phyloP scores from a whole-genome alignment of 2,888 invertebrate genomes.

The Melieria picta region DNA sequence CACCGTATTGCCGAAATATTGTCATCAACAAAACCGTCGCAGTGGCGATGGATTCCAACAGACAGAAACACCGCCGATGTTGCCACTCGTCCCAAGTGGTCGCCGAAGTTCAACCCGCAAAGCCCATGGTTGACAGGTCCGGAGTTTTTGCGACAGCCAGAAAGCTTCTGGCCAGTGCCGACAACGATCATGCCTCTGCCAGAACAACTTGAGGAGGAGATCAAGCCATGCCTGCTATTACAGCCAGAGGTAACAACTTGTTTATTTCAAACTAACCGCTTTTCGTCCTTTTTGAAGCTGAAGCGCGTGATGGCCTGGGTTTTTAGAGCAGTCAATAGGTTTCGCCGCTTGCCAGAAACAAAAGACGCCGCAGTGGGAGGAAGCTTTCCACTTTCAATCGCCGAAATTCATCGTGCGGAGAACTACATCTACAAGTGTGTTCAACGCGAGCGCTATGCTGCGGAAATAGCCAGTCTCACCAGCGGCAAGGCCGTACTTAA shows the following conservation, averaged over 20 bases:
- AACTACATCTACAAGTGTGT: no score
- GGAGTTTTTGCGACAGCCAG: constrained; percentile 22
- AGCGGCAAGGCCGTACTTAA: no score
- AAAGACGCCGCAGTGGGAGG: no score
- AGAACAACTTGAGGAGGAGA: no score
- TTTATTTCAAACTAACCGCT: constrained; percentile 6
- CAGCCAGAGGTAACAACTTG: constrained; percentile 15
- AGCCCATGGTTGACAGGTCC: constrained; percentile 35
- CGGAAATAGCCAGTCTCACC: no score
- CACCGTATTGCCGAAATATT: constrained; percentile 46
- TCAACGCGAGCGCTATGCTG: no score
- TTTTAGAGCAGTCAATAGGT: neutral
- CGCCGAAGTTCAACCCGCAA: constrained; percentile 26
- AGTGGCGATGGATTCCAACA: constrained; percentile 44
- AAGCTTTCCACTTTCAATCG: no score
- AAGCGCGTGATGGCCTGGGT: constrained; percentile 16
- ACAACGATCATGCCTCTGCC: neutral
- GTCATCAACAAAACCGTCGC: constrained; percentile 25
- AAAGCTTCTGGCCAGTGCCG: constrained; percentile 28
- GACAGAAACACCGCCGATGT: constrained; percentile 46
- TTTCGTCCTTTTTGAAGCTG: constrained; percentile 28
- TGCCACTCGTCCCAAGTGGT: constrained; percentile 40
- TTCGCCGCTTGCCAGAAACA: neutral
- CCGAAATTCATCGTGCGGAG: no score
- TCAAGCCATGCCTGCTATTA: neutral